Evolutionary conservation across 2,888 invertebrate genomes (phyloP), one percentile per base, ranked within the genome.

Genomic region (Aporophyla lueneburgensis): DNA sequence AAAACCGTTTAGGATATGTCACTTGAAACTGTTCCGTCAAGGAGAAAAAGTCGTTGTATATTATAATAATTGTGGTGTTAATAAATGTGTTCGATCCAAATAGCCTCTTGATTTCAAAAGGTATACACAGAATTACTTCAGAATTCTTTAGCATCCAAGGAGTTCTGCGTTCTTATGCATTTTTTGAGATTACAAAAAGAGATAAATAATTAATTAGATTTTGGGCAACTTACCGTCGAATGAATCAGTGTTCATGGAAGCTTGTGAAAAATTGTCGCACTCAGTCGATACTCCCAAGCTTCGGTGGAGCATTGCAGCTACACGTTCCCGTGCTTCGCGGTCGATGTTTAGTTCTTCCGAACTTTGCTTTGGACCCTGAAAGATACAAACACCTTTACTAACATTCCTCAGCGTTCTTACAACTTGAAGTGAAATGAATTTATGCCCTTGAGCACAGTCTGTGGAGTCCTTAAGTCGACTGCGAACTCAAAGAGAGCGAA

Each of bases 221-320:
- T n/a, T 19, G 67, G n/a, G 16, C 10, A 67, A n/a, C 81, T 84
- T 27, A 88, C 95, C 92, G 9, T 95, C 94, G 24, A 92, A 90
- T 2, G 94, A 93, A 77, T 94, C 94, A 0, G 92, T 93, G 14
- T 84, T 82, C 82, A 90, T 89, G 1, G 93, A 92, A 0, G 83
- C 89, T 58, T 93, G 91, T 0, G 94, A 93, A 76, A 81, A 84
- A 9, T 78, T 66, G 68, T 94, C 93, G 67, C 84, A 87, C 2
- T 94, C 93, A 0, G 92, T 92, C 21, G 93, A 91, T 7, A 87
- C 86, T 1, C 89, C 91, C 87, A 89, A 86, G 68, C 89, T 91
- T 24, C 94, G 90, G 69, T 94, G 93, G 59, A 94, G 70, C 95
- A 95, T 95, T 0, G 92, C 89, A 0, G 94, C 94, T 0, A 95